Base-by-base conservation (phyloP, 2,888 invertebrate genomes). In the Cremastinae sp. region DNA sequence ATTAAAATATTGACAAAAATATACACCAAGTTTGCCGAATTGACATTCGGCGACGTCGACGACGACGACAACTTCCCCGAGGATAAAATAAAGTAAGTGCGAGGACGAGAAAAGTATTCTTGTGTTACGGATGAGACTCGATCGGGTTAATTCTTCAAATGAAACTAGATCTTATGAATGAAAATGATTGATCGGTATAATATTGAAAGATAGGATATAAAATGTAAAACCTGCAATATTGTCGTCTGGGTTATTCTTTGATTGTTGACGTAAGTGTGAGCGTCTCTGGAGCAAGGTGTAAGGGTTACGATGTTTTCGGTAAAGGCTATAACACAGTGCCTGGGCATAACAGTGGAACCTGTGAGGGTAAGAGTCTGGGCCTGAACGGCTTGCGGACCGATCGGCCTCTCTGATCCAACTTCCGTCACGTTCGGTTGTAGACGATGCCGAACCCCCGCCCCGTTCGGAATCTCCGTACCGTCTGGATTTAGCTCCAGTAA, bases 181-280 rank as follows among this genome's bases (percentile, higher is more conserved):
- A 61, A 28, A 58, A 41, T 43, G n/a, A n/a, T 41, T 41, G 10
- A 14, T 49, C 18, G 49, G 12, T n/a, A n/a, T n/a, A n/a, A n/a
- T n/a, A n/a, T n/a, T n/a, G n/a, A n/a, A n/a, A n/a, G n/a, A n/a
- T n/a, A n/a, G n/a, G n/a, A n/a, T n/a, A n/a, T n/a, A n/a, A n/a
- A n/a, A n/a, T n/a, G n/a, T n/a, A n/a, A n/a, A n/a, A 94, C 95
- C 93, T 96, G 96, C 73, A 99, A 91, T 82, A 97, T 95, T 61
- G 98, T 97, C 34, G 98, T 96, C 90, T 98, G 98, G 87, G 94
- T 94, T 85, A 98, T 96, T 82, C 97, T 93, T 86, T 97, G 96
- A 56, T 96, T 96, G 90, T 99, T 98, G 80, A 99, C 96, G 90
- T 96, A 97, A 34, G 97, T 97, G 87, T 97, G 95, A 9, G 98